Evolutionary conservation across 2,888 invertebrate genomes (phyloP).

Genomic region (Selenia dentaria): DNA sequence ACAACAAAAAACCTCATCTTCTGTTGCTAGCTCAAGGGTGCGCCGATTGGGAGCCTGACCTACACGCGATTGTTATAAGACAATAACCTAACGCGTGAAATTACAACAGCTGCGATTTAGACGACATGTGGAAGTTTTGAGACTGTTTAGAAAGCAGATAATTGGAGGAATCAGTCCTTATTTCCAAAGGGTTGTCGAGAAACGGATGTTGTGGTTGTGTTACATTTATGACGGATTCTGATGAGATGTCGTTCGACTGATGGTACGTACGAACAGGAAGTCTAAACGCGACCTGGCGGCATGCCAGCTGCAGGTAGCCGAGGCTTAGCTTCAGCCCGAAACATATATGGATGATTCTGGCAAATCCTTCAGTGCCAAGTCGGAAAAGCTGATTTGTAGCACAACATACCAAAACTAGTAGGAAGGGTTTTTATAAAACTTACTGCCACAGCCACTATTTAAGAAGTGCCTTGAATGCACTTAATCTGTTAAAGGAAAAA

Average conservation of each 20-base stretch:
- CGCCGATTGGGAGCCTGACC: conserved; percentile 53
- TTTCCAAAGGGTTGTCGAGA: conserved; percentile 15
- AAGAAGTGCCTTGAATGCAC: neutral
- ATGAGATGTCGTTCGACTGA: conserved; percentile 21
- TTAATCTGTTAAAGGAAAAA: conserved; percentile 6
- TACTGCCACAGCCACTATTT: neutral
- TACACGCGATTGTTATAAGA: conserved; percentile 42
- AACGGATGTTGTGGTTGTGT: conserved; percentile 15
- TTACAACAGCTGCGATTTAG: conserved; percentile 56
- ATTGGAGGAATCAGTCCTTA: conserved; percentile 38
- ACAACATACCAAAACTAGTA: neutral
- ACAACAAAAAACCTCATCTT: conserved; percentile 46
- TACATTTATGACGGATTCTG: conserved; percentile 1
- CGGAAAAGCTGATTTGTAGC: neutral
- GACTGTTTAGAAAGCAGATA: conserved; percentile 40
- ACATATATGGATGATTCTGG: conserved; percentile 7
- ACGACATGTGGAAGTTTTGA: conserved; percentile 40
- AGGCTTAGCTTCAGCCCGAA: conserved; percentile 11
- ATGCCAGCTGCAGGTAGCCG: conserved; percentile 30
- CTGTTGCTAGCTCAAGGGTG: conserved; percentile 58
- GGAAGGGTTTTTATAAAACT: neutral
- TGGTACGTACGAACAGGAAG: conserved; percentile 24
- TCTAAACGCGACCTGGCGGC: conserved; percentile 29
- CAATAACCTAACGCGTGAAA: conserved; percentile 51
- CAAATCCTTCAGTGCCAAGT: conserved; percentile 3